A percentile compares a stretch with the other conserved stretches of the same genome.
Evolutionary conservation across 1,140 invertebrate genomes (phyloP).

Genomic region (Megathymus violae): DNA sequence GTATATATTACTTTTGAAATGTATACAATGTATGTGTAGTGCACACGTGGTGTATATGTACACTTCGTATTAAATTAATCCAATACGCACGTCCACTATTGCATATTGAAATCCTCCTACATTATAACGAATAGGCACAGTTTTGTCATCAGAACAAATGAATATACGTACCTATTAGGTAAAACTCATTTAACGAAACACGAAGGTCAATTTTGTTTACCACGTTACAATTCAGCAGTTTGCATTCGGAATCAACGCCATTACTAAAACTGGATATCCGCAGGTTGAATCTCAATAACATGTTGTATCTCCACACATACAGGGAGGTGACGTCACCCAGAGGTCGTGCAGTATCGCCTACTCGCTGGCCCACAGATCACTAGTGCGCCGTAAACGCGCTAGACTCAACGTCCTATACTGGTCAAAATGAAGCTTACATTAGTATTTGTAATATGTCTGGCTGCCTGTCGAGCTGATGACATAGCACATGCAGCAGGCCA

Average conservation of each 20-base stretch:
- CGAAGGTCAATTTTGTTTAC: conserved; percentile 65
- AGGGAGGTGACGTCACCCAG: conserved; percentile 68
- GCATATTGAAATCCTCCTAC: no score
- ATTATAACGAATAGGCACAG: no score
- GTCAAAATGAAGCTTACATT: conserved; percentile 62
- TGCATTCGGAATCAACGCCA: conserved; percentile 55
- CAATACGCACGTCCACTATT: no score
- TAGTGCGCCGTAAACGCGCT: conserved; percentile 70
- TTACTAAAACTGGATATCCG: conserved; percentile 69
- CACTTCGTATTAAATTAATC: no score
- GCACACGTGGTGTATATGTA: no score
- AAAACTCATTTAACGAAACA: conserved; percentile 22
- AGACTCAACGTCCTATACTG: conserved; percentile 55
- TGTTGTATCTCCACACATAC: conserved; percentile 56
- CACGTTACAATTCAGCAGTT: conserved; percentile 45
- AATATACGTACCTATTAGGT: background rate
- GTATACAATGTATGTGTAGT: no score
- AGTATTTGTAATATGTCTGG: conserved; percentile 53
- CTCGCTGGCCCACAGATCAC: conserved; percentile 63
- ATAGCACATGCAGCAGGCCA: conserved; percentile 71
- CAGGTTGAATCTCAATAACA: conserved; percentile 68
- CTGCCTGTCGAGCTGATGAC: conserved; percentile 60
- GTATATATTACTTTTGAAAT: no score
- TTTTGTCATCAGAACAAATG: background rate
- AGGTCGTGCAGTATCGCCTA: conserved; percentile 70